These are phyloP conservation scores for Pteropus rufus DNA, from an alignment of 2,797 vertebrate species.

Conservation along the genomic window DNA sequence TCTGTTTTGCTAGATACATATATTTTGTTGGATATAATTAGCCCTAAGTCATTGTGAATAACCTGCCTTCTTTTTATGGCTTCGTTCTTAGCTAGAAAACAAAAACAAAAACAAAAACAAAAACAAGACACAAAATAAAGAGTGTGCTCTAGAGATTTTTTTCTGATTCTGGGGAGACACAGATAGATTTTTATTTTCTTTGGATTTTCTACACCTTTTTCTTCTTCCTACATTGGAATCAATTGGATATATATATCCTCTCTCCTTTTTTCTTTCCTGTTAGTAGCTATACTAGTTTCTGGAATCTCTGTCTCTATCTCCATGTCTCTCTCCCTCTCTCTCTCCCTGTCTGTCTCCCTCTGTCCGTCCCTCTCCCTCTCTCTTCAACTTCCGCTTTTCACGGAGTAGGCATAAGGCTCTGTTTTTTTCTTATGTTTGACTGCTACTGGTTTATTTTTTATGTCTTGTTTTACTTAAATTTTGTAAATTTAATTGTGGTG, in stretches of 20 bases:
- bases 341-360: background rate
- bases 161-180: background rate
- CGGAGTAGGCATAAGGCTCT: background rate
- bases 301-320: background rate
- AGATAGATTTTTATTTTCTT: background rate
- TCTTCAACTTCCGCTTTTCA: background rate
- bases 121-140: background rate
- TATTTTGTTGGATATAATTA: conserved; percentile 44
- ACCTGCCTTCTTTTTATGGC: background rate
- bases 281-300: background rate
- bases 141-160: background rate
- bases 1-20: background rate
- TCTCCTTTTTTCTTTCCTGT: background rate
- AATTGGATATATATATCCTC: too few relatives aligned
- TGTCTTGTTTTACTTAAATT: background rate
- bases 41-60: conserved; percentile 1
- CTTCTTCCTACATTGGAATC: background rate
- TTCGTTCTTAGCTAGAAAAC: conserved; percentile 18
- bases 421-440: background rate
- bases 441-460: background rate
- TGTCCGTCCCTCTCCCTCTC: background rate
- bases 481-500: background rate
- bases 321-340: too few relatives aligned
- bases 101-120: background rate
- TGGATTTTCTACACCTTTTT: background rate